These are phyloP conservation scores for Sinocyclocheilus anshuiensis DNA, from an alignment of 2,113 vertebrate genomes.

Conservation along the genomic window DNA sequence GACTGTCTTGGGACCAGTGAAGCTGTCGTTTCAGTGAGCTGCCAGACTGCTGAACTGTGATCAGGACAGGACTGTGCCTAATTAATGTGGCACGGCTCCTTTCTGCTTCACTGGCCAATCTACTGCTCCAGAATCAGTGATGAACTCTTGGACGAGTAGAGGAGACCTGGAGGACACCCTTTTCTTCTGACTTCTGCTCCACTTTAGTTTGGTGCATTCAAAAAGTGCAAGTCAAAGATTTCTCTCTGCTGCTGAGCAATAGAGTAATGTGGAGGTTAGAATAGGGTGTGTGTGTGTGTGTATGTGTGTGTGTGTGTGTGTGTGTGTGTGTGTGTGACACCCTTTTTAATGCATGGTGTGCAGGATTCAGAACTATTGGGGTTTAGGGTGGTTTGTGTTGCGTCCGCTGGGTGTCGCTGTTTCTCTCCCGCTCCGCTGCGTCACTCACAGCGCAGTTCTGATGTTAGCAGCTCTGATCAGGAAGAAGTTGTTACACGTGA, in stretches of 20 bases:
- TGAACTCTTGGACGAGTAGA: conserved; percentile 32
- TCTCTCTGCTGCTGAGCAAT: background rate
- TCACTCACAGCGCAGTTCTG: background rate
- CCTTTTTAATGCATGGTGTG: background rate
- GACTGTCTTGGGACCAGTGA: conserved; percentile 62
- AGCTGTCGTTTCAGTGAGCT: conserved; percentile 64
- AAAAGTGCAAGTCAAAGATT: conserved; percentile 22
- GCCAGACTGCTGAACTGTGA: conserved; percentile 49
- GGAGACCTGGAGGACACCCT: conserved; percentile 35
- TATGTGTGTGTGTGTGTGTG: conserved; percentile 42
- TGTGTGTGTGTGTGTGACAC: background rate
- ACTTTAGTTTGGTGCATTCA: conserved; percentile 43
- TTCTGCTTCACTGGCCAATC: conserved; percentile 63
- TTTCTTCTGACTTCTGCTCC: conserved; percentile 27
- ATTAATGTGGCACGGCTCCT: conserved; percentile 60
- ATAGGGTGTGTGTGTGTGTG: conserved; percentile 29
- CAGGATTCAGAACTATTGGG: too few relatives aligned
- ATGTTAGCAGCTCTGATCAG: conserved; percentile 23
- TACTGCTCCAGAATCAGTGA: conserved; percentile 55
- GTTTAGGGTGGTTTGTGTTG: background rate
- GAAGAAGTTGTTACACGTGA: conserved; percentile 65
- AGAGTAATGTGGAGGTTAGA: background rate
- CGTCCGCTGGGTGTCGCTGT: conserved; percentile 65
- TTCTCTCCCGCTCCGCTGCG: conserved; percentile 20
- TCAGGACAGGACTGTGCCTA: conserved; percentile 59